Base-by-base conservation (phyloP, 1,140 invertebrate species). In the Polypedilum vanderplanki region DNA sequence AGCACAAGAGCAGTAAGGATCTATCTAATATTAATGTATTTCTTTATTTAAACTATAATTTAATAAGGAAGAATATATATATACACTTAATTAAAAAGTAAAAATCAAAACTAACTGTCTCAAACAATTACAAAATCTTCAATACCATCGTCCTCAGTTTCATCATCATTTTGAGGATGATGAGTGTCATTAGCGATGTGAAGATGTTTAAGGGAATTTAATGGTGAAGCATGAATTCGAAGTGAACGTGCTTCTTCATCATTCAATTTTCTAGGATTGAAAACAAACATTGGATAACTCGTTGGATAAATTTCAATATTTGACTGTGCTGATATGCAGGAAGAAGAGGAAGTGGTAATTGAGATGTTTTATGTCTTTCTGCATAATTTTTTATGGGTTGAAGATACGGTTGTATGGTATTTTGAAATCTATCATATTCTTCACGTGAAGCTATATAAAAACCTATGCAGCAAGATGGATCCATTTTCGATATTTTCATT, bases 401-500 rank as follows among this genome's bases (percentile, higher is more conserved):
- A 78, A 87, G 83, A 80, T 85, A 88, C 79, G 87, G 86, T 80
- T 88, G 86, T 24, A 91, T 87, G 75, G 86, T 85, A 80, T 90
- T 88, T 46, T 91, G 82, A 81, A 95, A 92, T 73, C 86, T 89
- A 75, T 92, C 86, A 83, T 96, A 94, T 77, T 95, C 91, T 75
- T 87, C 85, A 83, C 88, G 88, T 75, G 89, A 90, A 67, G 87
- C 84, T 79, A 93, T 91, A 83, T 93, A 95, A 82, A 97, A 97
- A n/a, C 94, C 94, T 67, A 96, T 89, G 77, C 94, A 94, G 83
- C 94, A 96, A 75, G 93, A 95, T 2, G 95, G 95, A 85, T 97
- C 95, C 90, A 97, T 94, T 84, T 93, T 93, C 73, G 83, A 88
- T n/a, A 95, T 86, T 75, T 91, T 87, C 82, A 96, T 88, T 83